Base-by-base conservation (phyloP, 2,113 vertebrate genomes). In the Tragulus kanchil region DNA sequence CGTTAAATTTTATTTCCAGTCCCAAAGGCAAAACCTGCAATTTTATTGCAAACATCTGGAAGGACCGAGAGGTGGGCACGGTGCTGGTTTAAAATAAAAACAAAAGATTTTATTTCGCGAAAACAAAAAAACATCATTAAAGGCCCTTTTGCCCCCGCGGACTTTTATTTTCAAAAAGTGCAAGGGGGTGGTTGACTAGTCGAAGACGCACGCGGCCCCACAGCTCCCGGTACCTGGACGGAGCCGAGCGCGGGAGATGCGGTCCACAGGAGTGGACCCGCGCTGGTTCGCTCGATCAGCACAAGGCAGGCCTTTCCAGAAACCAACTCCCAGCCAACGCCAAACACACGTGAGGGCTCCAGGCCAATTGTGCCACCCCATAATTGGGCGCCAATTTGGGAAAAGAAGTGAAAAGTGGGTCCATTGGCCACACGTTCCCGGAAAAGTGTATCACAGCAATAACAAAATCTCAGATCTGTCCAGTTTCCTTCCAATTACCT, bases 21-120 rank as follows among this genome's bases (percentile, higher is more conserved):
- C 98, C 98, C 98, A 98, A 98, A 98, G 98, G 98, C 98, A 98
- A 99, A 98, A 99, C 98, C 98, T 98, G 98, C 98, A 98, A 98
- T 99, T 99, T 99, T 99, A 99, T 99, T 98, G 98, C 98, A 98
- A 98, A 99, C 99, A 99, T 99, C 98, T 99, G 98, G 98, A 98
- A 98, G 96, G 98, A 96, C 97, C 96, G 97, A 98, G 98, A 98
- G 97, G 98, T 95, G 98, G 98, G 98, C 98, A 98, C 96, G 98
- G 98, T 98, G 98, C 98, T 98, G 97, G 98, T 97, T 98, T 98
- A 97, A 97, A 99, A 98, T 95, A 96, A 98, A 98, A 98, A 98
- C 97, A 98, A 98, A 98, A 97, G 97, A 95, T 98, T 98, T 98
- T 98, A 98, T 98, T 98, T 98, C 97, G 96, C 85, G 97, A 98